A percentile compares a stretch with the other conserved stretches of the same genome.
Conservation (phyloP, 2,113 vertebrate species). For the Kryptolebias marmoratus region DNA sequence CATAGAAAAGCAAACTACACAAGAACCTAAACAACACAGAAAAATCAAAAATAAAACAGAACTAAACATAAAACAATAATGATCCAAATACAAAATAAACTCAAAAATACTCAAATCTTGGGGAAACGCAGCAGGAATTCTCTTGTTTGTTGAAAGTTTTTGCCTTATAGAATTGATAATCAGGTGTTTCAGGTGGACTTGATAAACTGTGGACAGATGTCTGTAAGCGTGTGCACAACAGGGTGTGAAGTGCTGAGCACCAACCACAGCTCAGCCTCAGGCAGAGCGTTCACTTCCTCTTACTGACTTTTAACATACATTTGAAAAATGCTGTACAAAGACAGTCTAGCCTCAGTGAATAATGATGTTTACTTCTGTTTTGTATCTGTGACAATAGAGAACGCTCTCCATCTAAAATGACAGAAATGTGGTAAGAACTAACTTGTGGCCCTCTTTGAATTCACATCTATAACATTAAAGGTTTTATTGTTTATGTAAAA, state of each 20-base stretch:
- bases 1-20: no score
- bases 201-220: neutral
- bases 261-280: conserved; percentile 16
- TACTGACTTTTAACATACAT: conserved; percentile 26
- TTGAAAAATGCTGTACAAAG: conserved; percentile 7
- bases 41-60: no score
- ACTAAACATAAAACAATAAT: no score
- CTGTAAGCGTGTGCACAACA: conserved; percentile 9
- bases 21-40: no score
- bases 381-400: neutral
- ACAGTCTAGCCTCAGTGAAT: conserved; percentile 9
- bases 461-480: no score
- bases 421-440: neutral
- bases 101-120: no score
- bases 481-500: no score
- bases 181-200: neutral
- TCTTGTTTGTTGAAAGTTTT: no score
- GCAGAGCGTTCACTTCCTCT: neutral
- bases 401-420: neutral
- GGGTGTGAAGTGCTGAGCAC: neutral
- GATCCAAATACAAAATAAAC: no score
- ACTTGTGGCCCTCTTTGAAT: no score
- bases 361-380: conserved; percentile 22
- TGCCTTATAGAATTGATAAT: no score
- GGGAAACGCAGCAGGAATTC: no score